These are phyloP conservation scores for Periplaneta americana DNA, from an alignment of 1,140 invertebrate genomes.

Conservation along the genomic window DNA sequence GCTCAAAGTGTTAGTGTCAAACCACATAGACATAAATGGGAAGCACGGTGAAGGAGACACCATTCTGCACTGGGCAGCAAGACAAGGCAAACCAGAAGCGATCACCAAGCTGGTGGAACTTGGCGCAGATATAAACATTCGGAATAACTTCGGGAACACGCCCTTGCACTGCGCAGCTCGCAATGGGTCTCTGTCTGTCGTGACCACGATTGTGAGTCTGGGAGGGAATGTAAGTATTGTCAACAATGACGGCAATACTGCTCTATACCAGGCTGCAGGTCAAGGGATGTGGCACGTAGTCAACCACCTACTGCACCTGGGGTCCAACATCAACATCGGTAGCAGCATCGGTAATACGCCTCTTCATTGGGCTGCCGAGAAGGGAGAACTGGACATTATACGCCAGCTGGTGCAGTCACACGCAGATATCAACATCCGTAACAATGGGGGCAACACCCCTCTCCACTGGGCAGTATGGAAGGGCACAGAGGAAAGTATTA, in stretches of 20 bases:
- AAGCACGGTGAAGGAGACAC: too few species aligned
- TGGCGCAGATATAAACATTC: too few species aligned
- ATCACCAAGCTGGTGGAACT: too few species aligned
- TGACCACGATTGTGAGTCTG: too few species aligned
- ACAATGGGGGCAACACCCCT: background rate
- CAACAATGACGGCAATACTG: too few species aligned
- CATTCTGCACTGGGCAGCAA: too few species aligned
- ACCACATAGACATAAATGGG: too few species aligned
- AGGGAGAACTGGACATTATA: conserved; percentile 72
- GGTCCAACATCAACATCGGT: conserved; percentile 47
- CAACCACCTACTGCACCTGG: conserved; percentile 56
- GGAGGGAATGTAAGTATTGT: too few species aligned
- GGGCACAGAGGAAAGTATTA: background rate
- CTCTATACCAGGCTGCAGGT: conserved; percentile 67
- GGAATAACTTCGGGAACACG: conserved; percentile 63
- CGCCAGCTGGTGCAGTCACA: conserved; percentile 72
- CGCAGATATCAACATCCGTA: background rate
- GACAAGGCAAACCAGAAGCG: too few species aligned
- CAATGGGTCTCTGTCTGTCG: conserved; percentile 68
- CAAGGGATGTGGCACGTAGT: conserved; percentile 72
- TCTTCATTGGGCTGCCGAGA: conserved; percentile 64
- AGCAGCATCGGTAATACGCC: conserved; percentile 71
- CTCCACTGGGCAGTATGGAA: background rate
- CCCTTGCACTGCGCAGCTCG: conserved; percentile 68
- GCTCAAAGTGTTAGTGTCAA: too few species aligned